A percentile compares a stretch with the other conserved stretches of the same genome.
These are phyloP conservation scores for Semnornis frantzii DNA, from an alignment of 2,113 vertebrate species.

Conservation along the genomic window DNA sequence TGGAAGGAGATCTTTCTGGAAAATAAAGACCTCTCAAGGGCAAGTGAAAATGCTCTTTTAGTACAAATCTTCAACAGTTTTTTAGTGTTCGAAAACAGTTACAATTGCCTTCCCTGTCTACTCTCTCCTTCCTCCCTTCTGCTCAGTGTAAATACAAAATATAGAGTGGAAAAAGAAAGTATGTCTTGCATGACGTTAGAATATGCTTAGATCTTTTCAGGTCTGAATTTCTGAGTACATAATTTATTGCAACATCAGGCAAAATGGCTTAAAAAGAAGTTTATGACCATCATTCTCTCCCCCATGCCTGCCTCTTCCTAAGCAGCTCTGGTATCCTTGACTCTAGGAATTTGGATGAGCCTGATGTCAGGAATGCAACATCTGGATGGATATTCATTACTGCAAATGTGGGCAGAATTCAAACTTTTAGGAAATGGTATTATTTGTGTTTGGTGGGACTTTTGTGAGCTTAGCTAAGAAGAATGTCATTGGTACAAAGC, in stretches of 20 bases:
- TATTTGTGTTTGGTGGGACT: fast-evolving
- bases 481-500: neutral
- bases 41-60: neutral
- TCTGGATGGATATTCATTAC: neutral
- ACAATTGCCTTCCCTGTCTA: neutral
- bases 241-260: neutral
- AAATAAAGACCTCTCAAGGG: conserved; percentile 5
- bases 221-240: neutral
- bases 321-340: neutral
- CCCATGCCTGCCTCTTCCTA: fast-evolving
- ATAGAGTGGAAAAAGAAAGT: neutral
- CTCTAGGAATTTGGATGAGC: neutral
- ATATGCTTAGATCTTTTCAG: neutral
- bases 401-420: neutral
- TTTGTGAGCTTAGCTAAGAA: neutral
- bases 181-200: neutral
- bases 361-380: neutral
- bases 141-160: neutral
- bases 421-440: neutral
- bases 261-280: neutral
- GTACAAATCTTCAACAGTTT: neutral
- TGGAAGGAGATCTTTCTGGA: conserved; percentile 8
- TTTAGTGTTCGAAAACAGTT: neutral
- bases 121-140: too few species aligned
- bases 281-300: neutral